These are phyloP conservation scores for Triplophysa tibetana DNA, from an alignment of 2,113 vertebrate species.

Conservation along the genomic window DNA sequence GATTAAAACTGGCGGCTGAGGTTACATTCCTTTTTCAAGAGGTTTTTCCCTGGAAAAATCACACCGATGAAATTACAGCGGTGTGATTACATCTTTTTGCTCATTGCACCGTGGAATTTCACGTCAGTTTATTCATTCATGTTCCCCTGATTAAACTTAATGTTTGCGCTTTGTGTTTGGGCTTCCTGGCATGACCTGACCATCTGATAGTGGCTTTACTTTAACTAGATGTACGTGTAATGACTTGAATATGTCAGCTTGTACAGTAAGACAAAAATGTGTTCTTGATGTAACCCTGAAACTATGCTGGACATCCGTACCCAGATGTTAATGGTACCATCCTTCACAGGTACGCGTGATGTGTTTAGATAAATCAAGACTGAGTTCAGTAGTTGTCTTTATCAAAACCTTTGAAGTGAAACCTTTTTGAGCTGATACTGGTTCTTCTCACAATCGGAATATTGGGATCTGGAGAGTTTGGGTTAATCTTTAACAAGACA, in stretches of 20 bases:
- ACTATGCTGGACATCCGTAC: not conserved
- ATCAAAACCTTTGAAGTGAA: conserved; percentile 26
- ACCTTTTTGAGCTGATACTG: not conserved
- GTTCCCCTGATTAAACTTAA: not conserved
- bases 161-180: no score
- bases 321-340: conserved; percentile 7
- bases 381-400: not conserved
- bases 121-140: not conserved
- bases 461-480: not conserved
- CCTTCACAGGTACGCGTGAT: not conserved
- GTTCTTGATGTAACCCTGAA: not conserved
- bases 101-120: not conserved
- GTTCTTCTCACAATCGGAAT: not conserved
- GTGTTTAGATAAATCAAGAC: conserved; percentile 19
- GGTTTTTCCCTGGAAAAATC: not conserved
- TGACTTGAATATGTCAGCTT: not conserved
- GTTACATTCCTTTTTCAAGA: conserved; percentile 10
- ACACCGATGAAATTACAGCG: not conserved
- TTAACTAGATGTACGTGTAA: not conserved
- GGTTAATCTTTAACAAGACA: conserved; percentile 50
- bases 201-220: not conserved
- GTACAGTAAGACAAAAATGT: not conserved
- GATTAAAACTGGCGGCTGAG: not conserved
- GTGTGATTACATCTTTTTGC: not conserved
- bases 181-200: not conserved